A percentile compares a stretch with the other conserved stretches of the same genome.
Evolutionary conservation across 2,113 vertebrate species (phyloP).

Genomic region (Chinchilla lanigera): DNA sequence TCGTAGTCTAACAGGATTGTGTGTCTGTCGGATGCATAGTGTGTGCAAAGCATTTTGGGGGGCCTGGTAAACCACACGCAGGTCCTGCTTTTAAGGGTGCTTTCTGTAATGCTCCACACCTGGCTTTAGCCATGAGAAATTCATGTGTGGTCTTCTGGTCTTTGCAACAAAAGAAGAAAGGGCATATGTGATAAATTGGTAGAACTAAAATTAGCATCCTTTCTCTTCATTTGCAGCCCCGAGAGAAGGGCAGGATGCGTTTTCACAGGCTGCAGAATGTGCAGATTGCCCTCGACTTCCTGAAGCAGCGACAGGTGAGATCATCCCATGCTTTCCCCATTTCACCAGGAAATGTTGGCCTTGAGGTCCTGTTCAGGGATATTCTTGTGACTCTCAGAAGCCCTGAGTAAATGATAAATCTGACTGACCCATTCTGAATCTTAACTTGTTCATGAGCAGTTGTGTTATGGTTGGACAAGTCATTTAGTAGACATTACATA

Average conservation of each 20-base stretch:
- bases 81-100: background rate
- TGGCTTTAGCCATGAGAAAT: conserved; percentile 39
- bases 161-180: conserved; percentile 42
- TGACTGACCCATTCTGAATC: background rate
- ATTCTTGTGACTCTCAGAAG: background rate
- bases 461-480: background rate
- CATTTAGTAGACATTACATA: background rate
- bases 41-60: background rate
- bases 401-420: background rate
- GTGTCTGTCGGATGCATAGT: background rate
- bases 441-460: background rate
- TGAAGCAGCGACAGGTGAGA: conserved; percentile 90
- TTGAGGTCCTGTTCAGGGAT: background rate
- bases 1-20: background rate
- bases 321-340: background rate
- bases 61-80: background rate
- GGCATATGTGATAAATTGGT: background rate
- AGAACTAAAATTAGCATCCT: background rate
- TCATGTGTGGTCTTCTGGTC: conserved; percentile 48
- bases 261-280: conserved; percentile 92
- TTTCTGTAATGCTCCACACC: conserved; percentile 29
- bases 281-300: conserved; percentile 91
- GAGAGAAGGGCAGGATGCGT: conserved; percentile 91
- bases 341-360: background rate
- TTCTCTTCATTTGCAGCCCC: conserved; percentile 85